These are phyloP conservation scores for Deilephila porcellus DNA, from an alignment of 2,888 invertebrate species.

Conservation along the genomic window DNA sequence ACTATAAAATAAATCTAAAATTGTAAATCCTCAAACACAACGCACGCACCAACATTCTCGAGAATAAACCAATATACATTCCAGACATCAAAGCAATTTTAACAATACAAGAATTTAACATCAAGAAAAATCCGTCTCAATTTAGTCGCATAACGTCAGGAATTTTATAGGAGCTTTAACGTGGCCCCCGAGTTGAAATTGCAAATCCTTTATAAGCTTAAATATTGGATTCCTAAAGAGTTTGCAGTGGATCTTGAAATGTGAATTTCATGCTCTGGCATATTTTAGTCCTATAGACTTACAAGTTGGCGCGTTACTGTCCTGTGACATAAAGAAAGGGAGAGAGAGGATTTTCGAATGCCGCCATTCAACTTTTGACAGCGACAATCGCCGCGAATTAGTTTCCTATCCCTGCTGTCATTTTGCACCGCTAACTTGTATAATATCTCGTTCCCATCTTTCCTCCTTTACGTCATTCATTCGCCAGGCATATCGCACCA, in stretches of 20 bases:
- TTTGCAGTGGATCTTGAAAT: not conserved
- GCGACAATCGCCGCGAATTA: no score
- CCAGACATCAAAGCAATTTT: conserved; percentile 4
- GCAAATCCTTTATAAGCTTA: not conserved
- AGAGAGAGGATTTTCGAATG: no score
- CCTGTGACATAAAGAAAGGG: not conserved
- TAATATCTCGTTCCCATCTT: no score
- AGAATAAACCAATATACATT: conserved; percentile 13
- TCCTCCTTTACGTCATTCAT: no score
- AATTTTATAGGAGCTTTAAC: conserved; percentile 8
- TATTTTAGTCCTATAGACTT: no score
- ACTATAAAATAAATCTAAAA: conserved; percentile 9
- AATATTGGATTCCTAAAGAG: conserved; percentile 11
- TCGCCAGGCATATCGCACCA: no score
- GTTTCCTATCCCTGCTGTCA: no score
- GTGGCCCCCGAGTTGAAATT: not conserved
- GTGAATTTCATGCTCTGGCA: not conserved
- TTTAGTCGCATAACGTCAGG: not conserved
- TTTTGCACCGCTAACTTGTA: no score
- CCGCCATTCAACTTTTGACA: no score
- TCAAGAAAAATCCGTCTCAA: not conserved
- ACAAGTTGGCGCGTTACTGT: not conserved
- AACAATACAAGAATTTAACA: conserved; percentile 12
- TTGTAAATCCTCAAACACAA: conserved; percentile 13
- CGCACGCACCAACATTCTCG: conserved; percentile 2